A percentile compares a stretch with the other conserved stretches of the same genome.
Evolutionary conservation across 2,888 invertebrate species (phyloP).

Genomic region (Conops quadrifasciatus): DNA sequence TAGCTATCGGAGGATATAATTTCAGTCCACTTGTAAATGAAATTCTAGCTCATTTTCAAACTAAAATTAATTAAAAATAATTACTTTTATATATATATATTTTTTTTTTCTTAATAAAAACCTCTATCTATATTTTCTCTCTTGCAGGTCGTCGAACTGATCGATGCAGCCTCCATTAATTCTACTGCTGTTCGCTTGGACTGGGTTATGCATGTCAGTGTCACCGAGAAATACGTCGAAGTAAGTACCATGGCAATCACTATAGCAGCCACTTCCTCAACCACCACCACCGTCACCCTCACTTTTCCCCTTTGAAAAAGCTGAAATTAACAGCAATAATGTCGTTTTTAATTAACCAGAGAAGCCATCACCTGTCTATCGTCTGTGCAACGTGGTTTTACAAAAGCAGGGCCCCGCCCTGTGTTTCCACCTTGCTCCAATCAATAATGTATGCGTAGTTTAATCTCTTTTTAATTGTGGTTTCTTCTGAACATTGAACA

Average conservation of each 20-base stretch:
- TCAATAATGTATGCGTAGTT: too few relatives aligned
- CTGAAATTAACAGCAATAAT: too few relatives aligned
- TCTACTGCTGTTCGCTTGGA: slow-evolving; percentile 69
- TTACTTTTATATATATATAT: neutral
- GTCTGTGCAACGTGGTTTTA: too few relatives aligned
- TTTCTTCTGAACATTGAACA: too few relatives aligned
- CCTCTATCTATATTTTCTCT: slow-evolving; percentile 26
- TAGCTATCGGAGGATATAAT: too few relatives aligned
- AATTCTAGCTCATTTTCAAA: neutral
- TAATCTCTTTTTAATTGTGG: slow-evolving; percentile 16
- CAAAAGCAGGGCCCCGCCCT: too few relatives aligned
- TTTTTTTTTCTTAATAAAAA: slow-evolving; percentile 11
- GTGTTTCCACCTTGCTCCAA: too few relatives aligned
- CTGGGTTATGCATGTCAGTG: slow-evolving; percentile 66
- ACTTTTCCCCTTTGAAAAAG: neutral
- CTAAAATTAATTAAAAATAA: neutral
- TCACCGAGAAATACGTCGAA: slow-evolving; percentile 65
- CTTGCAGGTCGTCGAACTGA: slow-evolving; percentile 75
- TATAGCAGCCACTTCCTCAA: neutral
- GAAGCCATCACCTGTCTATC: too few relatives aligned
- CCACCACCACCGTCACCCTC: slow-evolving; percentile 20
- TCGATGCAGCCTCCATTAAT: slow-evolving; percentile 68
- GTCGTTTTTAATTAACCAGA: too few relatives aligned
- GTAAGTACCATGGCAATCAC: slow-evolving; percentile 47
- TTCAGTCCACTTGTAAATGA: neutral